Conservation (phyloP, 2,797 vertebrate genomes). For the Anableps anableps region DNA sequence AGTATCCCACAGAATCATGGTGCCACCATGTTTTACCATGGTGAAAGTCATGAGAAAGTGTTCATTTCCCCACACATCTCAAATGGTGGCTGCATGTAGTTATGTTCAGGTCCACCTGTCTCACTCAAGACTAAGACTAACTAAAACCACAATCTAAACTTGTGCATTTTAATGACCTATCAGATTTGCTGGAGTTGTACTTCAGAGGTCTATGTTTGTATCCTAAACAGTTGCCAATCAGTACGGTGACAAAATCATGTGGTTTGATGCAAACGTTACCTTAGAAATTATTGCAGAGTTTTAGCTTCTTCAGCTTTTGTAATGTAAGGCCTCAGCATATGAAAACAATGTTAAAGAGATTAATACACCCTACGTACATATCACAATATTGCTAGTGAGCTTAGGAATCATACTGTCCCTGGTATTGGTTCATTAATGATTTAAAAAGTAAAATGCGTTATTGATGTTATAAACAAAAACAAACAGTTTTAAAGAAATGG, state of each 20-base stretch:
- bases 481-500: not conserved
- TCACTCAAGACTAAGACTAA: not conserved
- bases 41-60: not conserved
- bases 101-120: no score
- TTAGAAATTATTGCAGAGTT: no score
- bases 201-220: not conserved
- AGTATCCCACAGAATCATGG: not conserved
- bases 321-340: not conserved
- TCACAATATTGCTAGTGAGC: not conserved
- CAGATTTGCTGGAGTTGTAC: not conserved
- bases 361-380: not conserved
- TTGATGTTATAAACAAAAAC: not conserved
- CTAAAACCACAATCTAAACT: not conserved
- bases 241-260: not conserved
- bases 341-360: not conserved
- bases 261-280: no score
- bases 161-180: no score
- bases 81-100: not conserved
- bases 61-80: no score
- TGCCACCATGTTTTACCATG: not conserved
- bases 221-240: not conserved
- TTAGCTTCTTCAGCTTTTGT: not conserved
- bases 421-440: not conserved
- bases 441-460: not conserved
- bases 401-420: not conserved